phyloP scores from a whole-genome alignment of 1,140 invertebrate species.

The Mya arenaria region DNA sequence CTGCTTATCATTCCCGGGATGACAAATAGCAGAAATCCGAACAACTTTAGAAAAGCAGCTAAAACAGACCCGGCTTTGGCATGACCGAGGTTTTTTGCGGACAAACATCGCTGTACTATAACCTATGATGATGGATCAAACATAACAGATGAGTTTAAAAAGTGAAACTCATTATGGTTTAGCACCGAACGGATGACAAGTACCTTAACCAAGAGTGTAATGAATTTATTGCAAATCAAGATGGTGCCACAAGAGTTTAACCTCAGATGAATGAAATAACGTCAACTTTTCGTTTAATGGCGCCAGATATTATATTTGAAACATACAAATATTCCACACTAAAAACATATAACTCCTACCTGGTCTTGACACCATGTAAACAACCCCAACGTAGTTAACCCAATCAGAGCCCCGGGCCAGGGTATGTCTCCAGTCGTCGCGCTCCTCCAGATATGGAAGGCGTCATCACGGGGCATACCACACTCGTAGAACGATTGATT shows the following conservation, averaged over 20 bases:
- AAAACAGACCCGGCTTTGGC: conserved; percentile 82
- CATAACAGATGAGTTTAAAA: background rate
- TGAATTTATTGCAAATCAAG: background rate
- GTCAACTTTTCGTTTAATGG: no score
- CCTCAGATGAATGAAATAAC: no score
- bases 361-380: conserved; percentile 85
- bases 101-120: conserved; percentile 83
- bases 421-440: conserved; percentile 79
- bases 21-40: conserved; percentile 82
- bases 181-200: background rate
- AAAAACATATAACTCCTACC: no score
- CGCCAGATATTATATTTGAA: no score
- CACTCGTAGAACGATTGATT: conserved; percentile 66
- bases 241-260: no score
- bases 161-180: background rate
- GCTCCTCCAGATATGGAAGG: conserved; percentile 74
- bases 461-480: conserved; percentile 76
- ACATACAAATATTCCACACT: no score
- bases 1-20: conserved; percentile 84
- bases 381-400: conserved; percentile 82
- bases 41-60: conserved; percentile 82
- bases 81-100: conserved; percentile 82
- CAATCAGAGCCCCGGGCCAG: conserved; percentile 83
- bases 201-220: background rate
- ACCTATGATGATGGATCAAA: conserved; percentile 72